These are phyloP conservation scores for Heliconius cydno DNA, from an alignment of 2,888 invertebrate species.

Conservation along the genomic window DNA sequence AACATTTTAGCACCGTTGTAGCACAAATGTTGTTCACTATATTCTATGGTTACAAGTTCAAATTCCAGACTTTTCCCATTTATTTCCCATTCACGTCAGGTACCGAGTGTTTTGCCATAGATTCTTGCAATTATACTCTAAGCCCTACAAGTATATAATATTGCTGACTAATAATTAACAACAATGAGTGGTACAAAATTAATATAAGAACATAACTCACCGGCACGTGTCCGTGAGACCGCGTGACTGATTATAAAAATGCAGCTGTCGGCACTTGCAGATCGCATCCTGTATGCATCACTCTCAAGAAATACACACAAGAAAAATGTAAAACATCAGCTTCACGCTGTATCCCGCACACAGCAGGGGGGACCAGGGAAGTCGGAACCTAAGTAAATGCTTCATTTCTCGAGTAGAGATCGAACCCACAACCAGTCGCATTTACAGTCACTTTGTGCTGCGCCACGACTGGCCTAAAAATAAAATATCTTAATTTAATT, in stretches of 20 bases:
- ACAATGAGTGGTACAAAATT: not conserved
- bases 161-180: not conserved
- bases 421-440: no score
- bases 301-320: not conserved
- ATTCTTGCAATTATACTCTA: not conserved
- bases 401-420: no score
- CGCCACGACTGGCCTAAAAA: no score
- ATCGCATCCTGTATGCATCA: constrained; percentile 20
- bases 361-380: no score
- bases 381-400: no score
- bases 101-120: not conserved
- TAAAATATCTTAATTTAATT: not conserved
- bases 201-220: not conserved
- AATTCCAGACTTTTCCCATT: not conserved
- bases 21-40: not conserved
- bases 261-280: constrained; percentile 29
- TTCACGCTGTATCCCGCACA: no score
- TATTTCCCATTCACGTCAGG: not conserved
- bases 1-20: not conserved
- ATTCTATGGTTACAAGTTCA: not conserved
- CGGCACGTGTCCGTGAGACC: constrained; percentile 23
- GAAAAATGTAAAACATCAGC: not conserved
- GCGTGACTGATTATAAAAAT: constrained; percentile 31
- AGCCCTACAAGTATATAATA: not conserved
- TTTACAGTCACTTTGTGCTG: no score